Base-by-base conservation (phyloP, 2,113 vertebrate species). In the Zosterops borbonicus region DNA sequence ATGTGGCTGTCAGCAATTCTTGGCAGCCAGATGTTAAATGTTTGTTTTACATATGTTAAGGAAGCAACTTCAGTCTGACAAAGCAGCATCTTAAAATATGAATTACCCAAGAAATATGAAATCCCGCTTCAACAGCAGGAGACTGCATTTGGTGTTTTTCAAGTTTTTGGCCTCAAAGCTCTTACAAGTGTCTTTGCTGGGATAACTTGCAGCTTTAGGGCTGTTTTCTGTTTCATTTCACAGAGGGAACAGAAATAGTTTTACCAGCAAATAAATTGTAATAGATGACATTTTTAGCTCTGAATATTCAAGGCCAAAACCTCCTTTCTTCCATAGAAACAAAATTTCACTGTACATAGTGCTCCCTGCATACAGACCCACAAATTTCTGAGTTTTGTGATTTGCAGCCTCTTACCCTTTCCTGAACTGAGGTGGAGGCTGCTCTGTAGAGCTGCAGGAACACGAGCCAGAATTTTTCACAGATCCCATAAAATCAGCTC, bases 381-480 rank as follows among this genome's bases (percentile, higher is more conserved):
- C 12, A 18, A 8, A 35, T 65, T 59, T 18, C 52, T 7, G 7
- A 6, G 25, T 22, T 74, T 16, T 17, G 22, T 65, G 10, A 77
- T n/a, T 14, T 42, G 24, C 52, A 59, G 74, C 29, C 50, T 89
- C 56, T 55, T 11, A 22, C 4, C 17, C 10, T 12, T 59, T 33
- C 21, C 50, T 42, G 7, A 50, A 25, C 6, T 27, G 24, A 69
- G 15, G 6, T 0, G 16, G 60, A 87, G 18, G 50, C 16, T 4
- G 7, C 63, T 33, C 83, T 33, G 20, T 0, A 69, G 63, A 39
- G 9, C 1, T 17, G n/a, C 5, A 6, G 35, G 60, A 50, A 65
- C 0, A 5, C 18, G 25, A 8, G 52, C 20, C 50, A 58, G 46
- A 49, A 28, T 29, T 70, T 46, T 5, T 1, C 37, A 41, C 0